Conservation (phyloP, 2,797 vertebrate genomes). For the Mus caroli region DNA sequence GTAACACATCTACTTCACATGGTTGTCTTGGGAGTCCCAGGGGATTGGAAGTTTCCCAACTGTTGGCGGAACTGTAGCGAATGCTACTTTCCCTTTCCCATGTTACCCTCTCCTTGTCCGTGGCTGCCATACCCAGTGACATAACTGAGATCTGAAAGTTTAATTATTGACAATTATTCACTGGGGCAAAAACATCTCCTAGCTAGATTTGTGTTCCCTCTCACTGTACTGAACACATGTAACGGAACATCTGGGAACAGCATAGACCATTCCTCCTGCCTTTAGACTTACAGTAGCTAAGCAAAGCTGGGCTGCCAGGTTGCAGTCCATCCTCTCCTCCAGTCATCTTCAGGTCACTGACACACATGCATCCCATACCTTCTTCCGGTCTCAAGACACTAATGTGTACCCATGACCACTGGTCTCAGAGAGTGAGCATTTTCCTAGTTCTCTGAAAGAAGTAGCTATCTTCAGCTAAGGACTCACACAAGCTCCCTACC, state of each 20-base stretch:
- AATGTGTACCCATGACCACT: background rate
- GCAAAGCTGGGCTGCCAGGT: background rate
- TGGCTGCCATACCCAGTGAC: background rate
- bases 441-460: background rate
- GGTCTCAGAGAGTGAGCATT: background rate
- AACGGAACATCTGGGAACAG: background rate
- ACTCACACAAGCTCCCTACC: fast-evolving
- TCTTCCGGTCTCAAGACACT: background rate
- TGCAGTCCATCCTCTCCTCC: background rate
- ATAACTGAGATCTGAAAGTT: slow-evolving; percentile 14
- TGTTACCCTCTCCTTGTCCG: background rate
- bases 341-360: background rate
- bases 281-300: background rate
- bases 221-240: background rate
- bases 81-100: background rate
- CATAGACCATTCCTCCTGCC: background rate
- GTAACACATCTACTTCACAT: background rate
- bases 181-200: background rate
- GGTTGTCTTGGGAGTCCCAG: background rate
- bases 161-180: slow-evolving; percentile 19
- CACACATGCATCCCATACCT: too few relatives aligned
- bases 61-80: background rate
- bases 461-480: fast-evolving
- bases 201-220: background rate
- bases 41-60: background rate